Conservation (phyloP, 2,113 vertebrate species). For the Potamarius usumacintae region DNA sequence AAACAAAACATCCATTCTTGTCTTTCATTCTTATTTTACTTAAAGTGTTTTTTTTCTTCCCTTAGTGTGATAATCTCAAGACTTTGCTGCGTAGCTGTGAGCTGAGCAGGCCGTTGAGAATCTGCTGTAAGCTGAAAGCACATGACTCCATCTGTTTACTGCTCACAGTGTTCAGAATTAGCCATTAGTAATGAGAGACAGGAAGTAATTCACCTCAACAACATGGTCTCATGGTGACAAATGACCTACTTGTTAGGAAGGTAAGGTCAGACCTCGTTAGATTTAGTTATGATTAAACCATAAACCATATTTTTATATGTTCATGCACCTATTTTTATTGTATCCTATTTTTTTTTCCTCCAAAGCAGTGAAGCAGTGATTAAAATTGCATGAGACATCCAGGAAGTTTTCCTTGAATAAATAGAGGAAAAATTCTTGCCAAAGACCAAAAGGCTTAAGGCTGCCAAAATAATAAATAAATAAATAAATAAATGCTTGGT, state of each 20-base stretch:
- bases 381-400: neutral
- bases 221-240: neutral
- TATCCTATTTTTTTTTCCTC: neutral
- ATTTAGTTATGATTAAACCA: too few species aligned
- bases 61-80: neutral
- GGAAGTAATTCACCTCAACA: neutral
- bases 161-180: neutral
- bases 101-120: neutral
- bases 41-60: neutral
- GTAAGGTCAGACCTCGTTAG: too few species aligned
- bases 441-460: neutral
- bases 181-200: neutral
- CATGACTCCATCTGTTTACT: slow-evolving; percentile 19
- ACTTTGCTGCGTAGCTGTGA: neutral
- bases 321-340: neutral
- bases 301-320: too few species aligned
- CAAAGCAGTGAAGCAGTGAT: neutral
- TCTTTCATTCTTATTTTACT: neutral
- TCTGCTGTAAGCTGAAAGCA: neutral
- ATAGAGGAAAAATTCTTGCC: neutral
- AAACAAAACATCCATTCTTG: neutral
- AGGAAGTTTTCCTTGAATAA: neutral
- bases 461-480: slow-evolving; percentile 4
- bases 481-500: too few species aligned
- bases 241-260: neutral